These are phyloP conservation scores for Origma solitaria DNA, from an alignment of 2,113 vertebrate species.

Conservation along the genomic window DNA sequence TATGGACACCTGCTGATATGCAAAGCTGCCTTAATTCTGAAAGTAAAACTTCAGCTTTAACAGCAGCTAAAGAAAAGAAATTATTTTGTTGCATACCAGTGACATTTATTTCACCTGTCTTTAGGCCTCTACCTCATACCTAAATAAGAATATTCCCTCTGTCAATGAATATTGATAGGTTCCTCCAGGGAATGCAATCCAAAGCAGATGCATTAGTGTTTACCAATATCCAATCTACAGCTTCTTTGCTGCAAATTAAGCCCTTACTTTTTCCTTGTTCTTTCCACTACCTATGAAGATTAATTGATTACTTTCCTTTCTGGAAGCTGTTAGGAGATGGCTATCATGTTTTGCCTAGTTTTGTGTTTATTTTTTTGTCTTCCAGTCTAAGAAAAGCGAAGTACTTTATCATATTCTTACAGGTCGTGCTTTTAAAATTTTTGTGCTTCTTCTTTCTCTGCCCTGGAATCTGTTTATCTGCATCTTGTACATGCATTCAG, in stretches of 20 bases:
- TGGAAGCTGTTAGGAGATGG: neutral
- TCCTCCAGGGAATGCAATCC: neutral
- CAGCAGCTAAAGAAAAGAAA: neutral
- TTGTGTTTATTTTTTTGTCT: neutral
- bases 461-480: neutral
- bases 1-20: neutral
- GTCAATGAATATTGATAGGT: neutral
- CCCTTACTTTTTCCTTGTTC: neutral
- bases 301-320: neutral
- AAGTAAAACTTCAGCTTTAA: neutral
- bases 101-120: neutral
- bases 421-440: neutral
- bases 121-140: neutral
- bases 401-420: conserved; percentile 7
- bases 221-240: neutral
- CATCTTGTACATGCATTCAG: neutral
- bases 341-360: neutral
- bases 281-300: neutral
- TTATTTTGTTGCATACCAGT: neutral
- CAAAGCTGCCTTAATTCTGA: neutral
- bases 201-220: neutral
- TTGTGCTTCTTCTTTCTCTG: neutral
- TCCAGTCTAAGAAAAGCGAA: neutral
- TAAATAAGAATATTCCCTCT: neutral
- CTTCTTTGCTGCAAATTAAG: neutral